Evolutionary conservation across 2,113 vertebrate species (phyloP).

Genomic region (Syngnathus typhle): DNA sequence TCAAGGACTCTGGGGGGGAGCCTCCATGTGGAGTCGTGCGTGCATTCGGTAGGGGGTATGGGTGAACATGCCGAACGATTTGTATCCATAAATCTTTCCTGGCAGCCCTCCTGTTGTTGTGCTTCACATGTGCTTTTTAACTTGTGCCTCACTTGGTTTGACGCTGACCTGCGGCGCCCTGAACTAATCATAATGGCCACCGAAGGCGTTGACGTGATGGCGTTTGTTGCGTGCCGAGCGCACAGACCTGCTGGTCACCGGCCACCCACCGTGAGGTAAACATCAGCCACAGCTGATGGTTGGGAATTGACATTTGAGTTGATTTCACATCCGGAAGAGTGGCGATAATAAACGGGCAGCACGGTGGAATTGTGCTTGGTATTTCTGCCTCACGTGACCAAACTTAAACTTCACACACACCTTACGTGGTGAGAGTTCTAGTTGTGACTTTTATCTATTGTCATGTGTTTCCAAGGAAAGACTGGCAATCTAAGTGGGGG

Average conservation of each 20-base stretch:
- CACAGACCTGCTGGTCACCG: constrained; percentile 29
- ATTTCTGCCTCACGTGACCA: too few relatives aligned
- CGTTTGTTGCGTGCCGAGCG: constrained; percentile 40
- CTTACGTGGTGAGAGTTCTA: not conserved
- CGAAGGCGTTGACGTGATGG: constrained; percentile 30
- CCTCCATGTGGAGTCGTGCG: constrained; percentile 35
- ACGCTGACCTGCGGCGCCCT: constrained; percentile 47
- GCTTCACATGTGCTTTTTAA: constrained; percentile 40
- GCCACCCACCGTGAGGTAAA: constrained; percentile 35
- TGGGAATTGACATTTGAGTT: too few relatives aligned
- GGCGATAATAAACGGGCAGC: too few relatives aligned
- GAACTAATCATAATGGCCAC: constrained; percentile 58
- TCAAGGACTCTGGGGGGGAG: constrained; percentile 51
- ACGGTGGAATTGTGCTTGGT: too few relatives aligned
- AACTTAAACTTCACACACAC: not conserved
- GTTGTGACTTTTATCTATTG: not conserved
- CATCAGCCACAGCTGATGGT: not conserved
- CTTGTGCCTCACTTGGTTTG: constrained; percentile 49
- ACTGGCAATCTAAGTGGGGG: not conserved
- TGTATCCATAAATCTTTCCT: constrained; percentile 57
- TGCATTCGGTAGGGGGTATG: constrained; percentile 33
- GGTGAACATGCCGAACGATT: constrained; percentile 39
- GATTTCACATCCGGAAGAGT: too few relatives aligned
- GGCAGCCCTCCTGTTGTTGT: constrained; percentile 34
- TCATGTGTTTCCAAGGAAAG: not conserved